Evolutionary conservation across 2,888 invertebrate genomes (phyloP).

Genomic region (Pogonocherus hispidulus): DNA sequence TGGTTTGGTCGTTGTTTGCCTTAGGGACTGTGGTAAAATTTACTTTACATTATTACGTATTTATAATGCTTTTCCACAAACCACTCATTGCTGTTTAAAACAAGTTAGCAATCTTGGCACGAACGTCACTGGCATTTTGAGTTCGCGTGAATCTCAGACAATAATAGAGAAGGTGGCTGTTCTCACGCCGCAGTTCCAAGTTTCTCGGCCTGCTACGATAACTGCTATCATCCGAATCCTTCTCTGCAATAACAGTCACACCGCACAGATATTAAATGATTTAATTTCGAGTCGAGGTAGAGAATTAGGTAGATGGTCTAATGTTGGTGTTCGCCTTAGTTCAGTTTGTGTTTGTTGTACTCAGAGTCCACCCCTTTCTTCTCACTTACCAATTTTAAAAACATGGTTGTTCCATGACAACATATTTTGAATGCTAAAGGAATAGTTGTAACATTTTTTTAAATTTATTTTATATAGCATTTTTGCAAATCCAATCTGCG

Average conservation of each 20-base stretch:
- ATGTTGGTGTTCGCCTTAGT: neutral
- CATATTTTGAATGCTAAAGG: too few species aligned
- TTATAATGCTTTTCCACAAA: too few species aligned
- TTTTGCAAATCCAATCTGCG: too few species aligned
- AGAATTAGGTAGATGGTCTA: neutral
- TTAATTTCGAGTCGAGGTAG: neutral
- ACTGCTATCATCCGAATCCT: constrained; percentile 25
- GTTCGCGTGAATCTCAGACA: constrained; percentile 32
- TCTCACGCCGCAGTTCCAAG: constrained; percentile 27
- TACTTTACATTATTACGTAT: too few species aligned
- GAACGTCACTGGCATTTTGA: neutral
- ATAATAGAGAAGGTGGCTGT: constrained; percentile 24
- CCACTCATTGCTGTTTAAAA: too few species aligned
- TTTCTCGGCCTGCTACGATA: constrained; percentile 28
- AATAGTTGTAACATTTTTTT: too few species aligned
- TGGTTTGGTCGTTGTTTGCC: too few species aligned
- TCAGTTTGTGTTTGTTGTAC: neutral
- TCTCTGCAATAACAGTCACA: constrained; percentile 22
- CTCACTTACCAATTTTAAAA: too few species aligned
- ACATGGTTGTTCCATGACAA: too few species aligned
- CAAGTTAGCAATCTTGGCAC: neutral
- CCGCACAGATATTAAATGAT: constrained; percentile 21
- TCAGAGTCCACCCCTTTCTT: too few species aligned
- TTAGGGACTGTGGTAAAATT: too few species aligned
- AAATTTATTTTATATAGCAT: too few species aligned